Evolutionary conservation across 2,797 vertebrate genomes (phyloP), one percentile per base, ranked within the genome.

Genomic region (Hybognathus amarus): DNA sequence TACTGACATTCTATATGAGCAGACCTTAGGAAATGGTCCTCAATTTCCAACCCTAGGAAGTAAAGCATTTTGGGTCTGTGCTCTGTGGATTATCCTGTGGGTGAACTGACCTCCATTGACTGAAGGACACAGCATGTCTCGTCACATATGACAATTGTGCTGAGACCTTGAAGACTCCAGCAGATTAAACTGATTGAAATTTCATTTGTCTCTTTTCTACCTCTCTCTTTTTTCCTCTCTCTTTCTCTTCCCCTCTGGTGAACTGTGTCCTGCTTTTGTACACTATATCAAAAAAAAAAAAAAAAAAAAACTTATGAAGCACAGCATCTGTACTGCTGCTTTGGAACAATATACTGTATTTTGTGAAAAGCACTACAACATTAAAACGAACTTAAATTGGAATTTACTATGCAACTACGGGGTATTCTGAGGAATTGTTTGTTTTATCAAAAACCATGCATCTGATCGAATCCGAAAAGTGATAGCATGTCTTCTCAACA

Each of bases 111-210:
- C 91, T 85, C 87, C 77, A 89, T 89, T 79, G 91, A 91, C 90
- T 92, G 92, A 92, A 93, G 91, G 92, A 93, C 90, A 85, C 83
- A 86, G 91, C 54, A 81, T 88, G 89, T 92, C 88, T 76, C 90
- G 83, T 80, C 27, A 89, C 79, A 90, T 85, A 71, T 88, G 88
- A 91, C 90, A 89, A 88, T 84, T 70, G 87, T 89, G 79, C 88
- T 86, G 85, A 85, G 89, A 93, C 91, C 92, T 90, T 91, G 90
- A 92, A 88, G 90, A 92, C 91, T 93, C 82, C 1, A 71, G 87
- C 84, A 92, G 90, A 94, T 93, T 92, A 93, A 93, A 92, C 87
- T 91, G 90, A 94, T 92, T 95, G 91, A 93, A 94, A 93, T 91
- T 90, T 90, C 87, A 92, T 94, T 92, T 90, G 90, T 90, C 84